Percentiles rank a stretch among this genome's conserved stretches.
phyloP scores from a whole-genome alignment of 2,888 invertebrate species.

The Myathropa florea region DNA sequence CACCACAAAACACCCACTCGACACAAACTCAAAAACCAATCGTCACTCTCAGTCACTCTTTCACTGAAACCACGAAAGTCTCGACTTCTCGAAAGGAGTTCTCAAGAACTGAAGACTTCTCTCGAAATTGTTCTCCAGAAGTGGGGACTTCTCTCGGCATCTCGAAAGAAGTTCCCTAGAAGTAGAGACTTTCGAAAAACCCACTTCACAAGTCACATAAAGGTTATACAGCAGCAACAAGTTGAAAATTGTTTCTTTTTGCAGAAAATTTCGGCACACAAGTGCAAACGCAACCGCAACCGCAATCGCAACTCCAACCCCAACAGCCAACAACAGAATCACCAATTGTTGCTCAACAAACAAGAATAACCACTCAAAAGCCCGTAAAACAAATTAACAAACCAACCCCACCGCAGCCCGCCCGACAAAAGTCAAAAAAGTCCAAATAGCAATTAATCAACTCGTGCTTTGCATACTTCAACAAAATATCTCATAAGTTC shows the following conservation, averaged over 20 bases:
- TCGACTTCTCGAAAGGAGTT: background rate
- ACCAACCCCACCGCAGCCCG: slow-evolving; percentile 26
- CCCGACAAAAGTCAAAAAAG: slow-evolving; percentile 39
- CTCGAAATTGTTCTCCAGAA: background rate
- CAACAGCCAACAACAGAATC: no score
- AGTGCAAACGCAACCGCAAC: background rate
- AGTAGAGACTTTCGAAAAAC: background rate
- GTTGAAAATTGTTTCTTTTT: slow-evolving; percentile 33
- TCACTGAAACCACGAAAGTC: background rate
- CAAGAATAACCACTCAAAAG: slow-evolving; percentile 20
- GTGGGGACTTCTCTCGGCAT: no score
- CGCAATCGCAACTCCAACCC: no score
- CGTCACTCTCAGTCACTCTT: background rate
- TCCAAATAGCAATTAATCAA: slow-evolving; percentile 63
- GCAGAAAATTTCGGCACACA: slow-evolving; percentile 23
- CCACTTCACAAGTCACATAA: background rate
- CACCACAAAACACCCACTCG: background rate
- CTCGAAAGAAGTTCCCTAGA: background rate
- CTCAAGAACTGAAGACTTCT: background rate
- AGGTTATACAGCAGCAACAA: slow-evolving; percentile 4
- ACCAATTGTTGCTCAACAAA: no score
- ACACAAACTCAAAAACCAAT: slow-evolving; percentile 46
- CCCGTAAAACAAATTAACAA: slow-evolving; percentile 39
- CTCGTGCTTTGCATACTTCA: slow-evolving; percentile 46
- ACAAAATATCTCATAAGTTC: slow-evolving; percentile 50